Evolutionary conservation across 2,113 vertebrate genomes (phyloP).

Genomic region (Pantherophis guttatus): DNA sequence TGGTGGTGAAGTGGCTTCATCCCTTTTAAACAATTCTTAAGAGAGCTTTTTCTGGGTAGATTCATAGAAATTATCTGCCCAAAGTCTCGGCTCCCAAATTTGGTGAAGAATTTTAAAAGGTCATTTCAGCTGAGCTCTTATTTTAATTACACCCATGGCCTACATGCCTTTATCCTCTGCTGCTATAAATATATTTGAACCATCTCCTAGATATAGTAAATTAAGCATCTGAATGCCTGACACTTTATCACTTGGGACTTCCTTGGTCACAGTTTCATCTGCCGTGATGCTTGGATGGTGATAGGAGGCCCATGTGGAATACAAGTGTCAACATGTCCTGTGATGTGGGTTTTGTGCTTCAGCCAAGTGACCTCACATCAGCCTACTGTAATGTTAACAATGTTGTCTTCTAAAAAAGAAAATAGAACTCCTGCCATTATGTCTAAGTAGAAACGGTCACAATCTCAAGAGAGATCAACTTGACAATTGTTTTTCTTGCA

Average conservation of each 20-base stretch:
- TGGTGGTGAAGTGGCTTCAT: background rate
- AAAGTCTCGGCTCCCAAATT: background rate
- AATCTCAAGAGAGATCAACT: background rate
- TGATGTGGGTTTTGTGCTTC: background rate
- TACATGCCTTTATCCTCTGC: background rate
- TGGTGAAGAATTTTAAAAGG: background rate
- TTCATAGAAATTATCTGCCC: background rate
- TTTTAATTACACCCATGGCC: background rate
- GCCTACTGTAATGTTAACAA: background rate
- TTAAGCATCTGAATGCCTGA: background rate
- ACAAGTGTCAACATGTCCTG: background rate
- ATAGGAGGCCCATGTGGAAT: background rate
- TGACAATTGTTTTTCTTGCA: background rate
- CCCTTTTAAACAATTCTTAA: background rate
- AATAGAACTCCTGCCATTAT: background rate
- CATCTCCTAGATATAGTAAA: background rate
- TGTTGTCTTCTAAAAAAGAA: background rate
- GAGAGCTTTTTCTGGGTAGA: background rate
- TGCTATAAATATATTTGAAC: background rate
- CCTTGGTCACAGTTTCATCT: background rate
- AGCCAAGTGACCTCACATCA: background rate
- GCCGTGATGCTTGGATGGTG: background rate
- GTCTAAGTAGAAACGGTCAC: background rate
- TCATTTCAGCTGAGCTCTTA: background rate
- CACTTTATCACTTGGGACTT: background rate